Base-by-base conservation (phyloP, 1,140 invertebrate species). In the Drosophila carrolli region DNA sequence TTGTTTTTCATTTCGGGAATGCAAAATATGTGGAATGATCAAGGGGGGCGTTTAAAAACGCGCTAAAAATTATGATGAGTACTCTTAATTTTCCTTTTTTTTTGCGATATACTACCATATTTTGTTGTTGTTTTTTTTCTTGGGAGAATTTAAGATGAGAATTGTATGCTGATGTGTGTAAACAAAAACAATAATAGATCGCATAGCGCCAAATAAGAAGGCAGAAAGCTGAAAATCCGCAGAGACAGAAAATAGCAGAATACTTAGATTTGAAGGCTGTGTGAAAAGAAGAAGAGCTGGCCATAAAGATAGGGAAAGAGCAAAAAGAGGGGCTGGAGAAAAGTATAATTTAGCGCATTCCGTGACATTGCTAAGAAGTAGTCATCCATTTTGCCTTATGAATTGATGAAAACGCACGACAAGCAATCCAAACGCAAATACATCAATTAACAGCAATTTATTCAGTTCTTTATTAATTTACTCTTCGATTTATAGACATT, bases 361-460 rank as follows among this genome's bases (percentile, higher is more conserved):
- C 43, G 60, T 68, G 65, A 41, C 65, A 67, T 65, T 67, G 60
- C 29, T 16, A 19, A 16, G 38, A 27, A 62, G 60, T 66, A 43
- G 46, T 63, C 58, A 67, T 65, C 37, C 38, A 41, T 32, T 5
- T 14, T 1, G 37, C 38, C n/a, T 10, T 63, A n/a, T 50, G 59
- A 51, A 40, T 67, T 67, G 59, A 67, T 63, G 46, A 51, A 67
- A 67, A 65, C 27, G 46, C 65, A 65, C 60, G 60, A 67, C 60
- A 65, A 65, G 37, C 48, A 66, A 67, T 65, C 19, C 63, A 66
- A 68, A 68, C 40, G 53, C 60, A 66, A 65, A 68, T 66, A 68
- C 63, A 29, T 68, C 60, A 68, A 68, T 68, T 68, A 68, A 65
- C 65, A 66, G 65, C 65, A 67, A 67, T 67, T 67, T 67, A 67